Conservation (phyloP, 2,113 vertebrate genomes). For the Heloderma charlesbogerti region DNA sequence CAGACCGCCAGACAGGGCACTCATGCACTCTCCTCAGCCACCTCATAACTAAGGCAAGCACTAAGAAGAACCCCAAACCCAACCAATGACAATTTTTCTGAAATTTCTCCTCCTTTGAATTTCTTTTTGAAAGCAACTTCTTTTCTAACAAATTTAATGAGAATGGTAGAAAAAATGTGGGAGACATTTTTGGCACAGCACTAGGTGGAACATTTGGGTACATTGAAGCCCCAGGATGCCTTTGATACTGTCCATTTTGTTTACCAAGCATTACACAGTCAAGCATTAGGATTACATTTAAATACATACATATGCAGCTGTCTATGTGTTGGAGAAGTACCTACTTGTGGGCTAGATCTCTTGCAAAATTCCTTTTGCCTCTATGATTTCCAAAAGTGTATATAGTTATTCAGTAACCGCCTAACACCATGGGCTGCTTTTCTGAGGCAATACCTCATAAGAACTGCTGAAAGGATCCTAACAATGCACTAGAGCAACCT, state of each 20-base stretch:
- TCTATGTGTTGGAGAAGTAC: background rate
- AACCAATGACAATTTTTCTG: no score
- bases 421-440: background rate
- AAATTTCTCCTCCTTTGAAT: no score
- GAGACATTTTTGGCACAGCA: no score
- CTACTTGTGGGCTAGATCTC: background rate
- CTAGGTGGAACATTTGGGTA: background rate
- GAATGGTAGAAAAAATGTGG: no score
- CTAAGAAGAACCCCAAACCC: no score
- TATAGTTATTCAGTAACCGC: background rate
- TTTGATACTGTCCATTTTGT: background rate
- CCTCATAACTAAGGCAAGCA: no score
- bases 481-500: no score
- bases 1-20: no score
- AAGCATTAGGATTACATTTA: background rate
- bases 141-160: no score
- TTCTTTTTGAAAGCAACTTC: no score
- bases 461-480: background rate
- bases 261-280: background rate
- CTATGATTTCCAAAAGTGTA: background rate
- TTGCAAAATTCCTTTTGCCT: background rate
- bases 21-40: no score
- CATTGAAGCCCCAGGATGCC: background rate
- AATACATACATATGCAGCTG: background rate
- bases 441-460: background rate